Evolutionary conservation across 1,140 invertebrate genomes (phyloP).

Genomic region (Calycopis cecrops): DNA sequence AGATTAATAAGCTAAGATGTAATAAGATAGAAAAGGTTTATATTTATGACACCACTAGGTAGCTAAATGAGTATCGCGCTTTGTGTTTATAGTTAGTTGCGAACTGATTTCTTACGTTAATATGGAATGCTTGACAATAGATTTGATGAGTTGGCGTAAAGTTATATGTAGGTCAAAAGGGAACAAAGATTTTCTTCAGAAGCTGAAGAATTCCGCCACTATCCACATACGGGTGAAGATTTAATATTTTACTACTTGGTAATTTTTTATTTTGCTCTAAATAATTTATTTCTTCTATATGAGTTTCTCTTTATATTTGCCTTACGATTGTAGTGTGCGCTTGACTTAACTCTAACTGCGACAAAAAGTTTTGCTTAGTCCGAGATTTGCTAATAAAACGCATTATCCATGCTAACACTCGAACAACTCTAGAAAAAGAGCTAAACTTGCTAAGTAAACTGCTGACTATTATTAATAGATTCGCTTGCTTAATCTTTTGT

Average conservation of each 20-base stretch:
- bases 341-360: slow-evolving; percentile 16
- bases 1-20: too few relatives aligned
- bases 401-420: slow-evolving; percentile 22
- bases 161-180: too few relatives aligned
- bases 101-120: too few relatives aligned
- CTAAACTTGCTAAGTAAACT: slow-evolving; percentile 15
- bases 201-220: too few relatives aligned
- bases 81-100: too few relatives aligned
- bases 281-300: slow-evolving; percentile 23
- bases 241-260: slow-evolving; percentile 21
- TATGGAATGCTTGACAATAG: too few relatives aligned
- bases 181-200: too few relatives aligned
- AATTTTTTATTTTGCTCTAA: slow-evolving; percentile 18
- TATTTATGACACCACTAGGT: too few relatives aligned
- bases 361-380: neutral
- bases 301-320: slow-evolving; percentile 23
- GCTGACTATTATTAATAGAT: slow-evolving; percentile 13
- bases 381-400: slow-evolving; percentile 13
- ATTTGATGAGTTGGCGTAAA: too few relatives aligned
- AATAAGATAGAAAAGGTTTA: too few relatives aligned
- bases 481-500: slow-evolving; percentile 17
- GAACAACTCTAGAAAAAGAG: slow-evolving; percentile 18
- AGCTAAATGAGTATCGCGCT: too few relatives aligned
- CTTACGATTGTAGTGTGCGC: slow-evolving; percentile 23
- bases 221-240: slow-evolving; percentile 52